Evolutionary conservation across 2,888 invertebrate genomes (phyloP).

Genomic region (Drosophila parthenogenetica): DNA sequence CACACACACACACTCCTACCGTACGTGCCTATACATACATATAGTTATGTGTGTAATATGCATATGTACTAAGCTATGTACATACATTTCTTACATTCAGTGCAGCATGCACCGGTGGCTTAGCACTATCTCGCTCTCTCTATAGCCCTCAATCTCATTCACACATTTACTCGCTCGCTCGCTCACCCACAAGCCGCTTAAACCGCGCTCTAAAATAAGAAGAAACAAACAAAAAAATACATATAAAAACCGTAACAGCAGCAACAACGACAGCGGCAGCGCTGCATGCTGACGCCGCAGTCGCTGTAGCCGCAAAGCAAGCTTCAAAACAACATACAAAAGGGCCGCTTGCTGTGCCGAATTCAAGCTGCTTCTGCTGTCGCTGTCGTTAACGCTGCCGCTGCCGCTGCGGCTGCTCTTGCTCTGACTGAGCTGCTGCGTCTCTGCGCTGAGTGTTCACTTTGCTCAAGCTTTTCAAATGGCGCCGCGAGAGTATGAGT

Average conservation of each 20-base stretch:
- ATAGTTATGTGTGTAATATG: constrained; percentile 11
- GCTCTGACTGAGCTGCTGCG: constrained; percentile 18
- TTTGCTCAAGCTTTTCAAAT: constrained; percentile 34
- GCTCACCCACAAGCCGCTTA: constrained; percentile 47
- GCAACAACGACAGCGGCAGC: constrained; percentile 9
- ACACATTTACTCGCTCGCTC: constrained; percentile 6
- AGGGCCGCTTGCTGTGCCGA: constrained; percentile 40
- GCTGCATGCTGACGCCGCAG: constrained; percentile 8
- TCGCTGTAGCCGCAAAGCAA: constrained; percentile 15
- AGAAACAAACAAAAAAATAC: constrained; percentile 5
- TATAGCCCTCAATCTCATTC: constrained; percentile 4
- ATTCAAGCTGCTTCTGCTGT: constrained; percentile 12
- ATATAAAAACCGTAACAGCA: constrained; percentile 26
- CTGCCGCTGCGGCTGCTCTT: constrained; percentile 16
- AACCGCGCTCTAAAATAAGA: constrained; percentile 47
- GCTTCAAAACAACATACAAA: constrained; percentile 36
- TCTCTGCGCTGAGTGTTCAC: constrained; percentile 29
- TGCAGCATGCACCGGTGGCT: constrained; percentile 66
- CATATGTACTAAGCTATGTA: constrained; percentile 18
- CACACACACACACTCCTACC: constrained; percentile 16
- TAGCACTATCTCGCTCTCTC: constrained; percentile 11
- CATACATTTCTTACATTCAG: constrained; percentile 19
- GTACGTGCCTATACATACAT: constrained; percentile 17
- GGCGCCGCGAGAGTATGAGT: constrained; percentile 24
- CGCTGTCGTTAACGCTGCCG: background rate